Conservation (phyloP, 2,113 vertebrate species). For the Eira barbara region DNA sequence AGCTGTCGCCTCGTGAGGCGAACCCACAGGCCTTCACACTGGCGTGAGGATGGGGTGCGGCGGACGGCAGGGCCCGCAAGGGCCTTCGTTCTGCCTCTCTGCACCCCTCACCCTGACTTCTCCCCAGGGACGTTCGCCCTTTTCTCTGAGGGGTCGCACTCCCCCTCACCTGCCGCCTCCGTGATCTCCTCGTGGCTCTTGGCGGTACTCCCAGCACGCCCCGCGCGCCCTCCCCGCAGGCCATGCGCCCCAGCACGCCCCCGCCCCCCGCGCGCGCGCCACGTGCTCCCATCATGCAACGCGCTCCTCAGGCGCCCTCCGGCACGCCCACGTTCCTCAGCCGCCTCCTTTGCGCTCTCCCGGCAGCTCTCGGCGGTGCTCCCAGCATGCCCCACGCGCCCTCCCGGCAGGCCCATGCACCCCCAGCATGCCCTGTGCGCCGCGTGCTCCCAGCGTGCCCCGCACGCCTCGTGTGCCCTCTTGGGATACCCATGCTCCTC, state of each 20-base stretch:
- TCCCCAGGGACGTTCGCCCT: accelerated
- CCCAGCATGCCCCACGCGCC: not conserved
- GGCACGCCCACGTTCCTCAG: no score
- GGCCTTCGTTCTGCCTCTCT: accelerated
- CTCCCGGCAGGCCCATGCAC: no score
- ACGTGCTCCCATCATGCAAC: accelerated
- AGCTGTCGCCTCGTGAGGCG: accelerated
- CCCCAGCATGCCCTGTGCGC: not conserved
- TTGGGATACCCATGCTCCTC: no score
- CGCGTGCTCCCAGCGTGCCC: not conserved
- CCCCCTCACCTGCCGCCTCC: not conserved
- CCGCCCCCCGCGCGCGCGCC: no score
- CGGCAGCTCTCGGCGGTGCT: accelerated
- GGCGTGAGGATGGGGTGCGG: accelerated
- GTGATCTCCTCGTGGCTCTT: accelerated
- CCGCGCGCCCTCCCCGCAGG: no score
- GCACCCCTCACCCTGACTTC: accelerated
- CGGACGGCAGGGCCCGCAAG: accelerated
- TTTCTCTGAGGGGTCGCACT: accelerated
- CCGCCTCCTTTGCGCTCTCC: not conserved
- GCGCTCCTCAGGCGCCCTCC: no score
- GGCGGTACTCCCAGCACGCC: not conserved
- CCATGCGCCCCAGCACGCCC: not conserved
- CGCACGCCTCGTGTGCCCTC: no score
- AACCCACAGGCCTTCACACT: accelerated